Percentiles rank a stretch among this genome's conserved stretches.
phyloP scores from a whole-genome alignment of 2,888 invertebrate species.

The Tyria jacobaeae region DNA sequence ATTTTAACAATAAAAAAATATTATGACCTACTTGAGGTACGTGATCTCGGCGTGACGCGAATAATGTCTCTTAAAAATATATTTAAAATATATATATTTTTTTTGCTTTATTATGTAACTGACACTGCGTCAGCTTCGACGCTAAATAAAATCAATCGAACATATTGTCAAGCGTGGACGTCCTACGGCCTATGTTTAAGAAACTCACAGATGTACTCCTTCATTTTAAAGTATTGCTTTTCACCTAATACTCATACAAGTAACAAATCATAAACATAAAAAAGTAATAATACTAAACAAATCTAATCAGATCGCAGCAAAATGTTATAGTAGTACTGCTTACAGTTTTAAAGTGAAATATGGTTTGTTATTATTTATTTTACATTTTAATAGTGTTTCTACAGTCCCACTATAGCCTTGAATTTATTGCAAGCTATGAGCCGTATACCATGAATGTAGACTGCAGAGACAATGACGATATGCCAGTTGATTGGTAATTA shows the following conservation, averaged over 20 bases:
- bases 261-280: not conserved
- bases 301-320: not conserved
- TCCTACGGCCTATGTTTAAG: too few species aligned
- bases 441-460: conserved; percentile 60
- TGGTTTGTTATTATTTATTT: conserved; percentile 8
- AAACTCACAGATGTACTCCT: not conserved
- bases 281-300: not conserved
- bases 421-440: conserved; percentile 26
- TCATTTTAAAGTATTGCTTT: not conserved
- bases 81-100: too few species aligned
- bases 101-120: too few species aligned
- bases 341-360: conserved; percentile 2
- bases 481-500: conserved; percentile 71
- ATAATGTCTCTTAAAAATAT: too few species aligned
- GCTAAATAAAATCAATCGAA: too few species aligned
- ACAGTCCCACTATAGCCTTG: conserved; percentile 23
- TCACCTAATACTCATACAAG: not conserved
- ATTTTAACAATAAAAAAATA: too few species aligned
- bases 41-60: too few species aligned
- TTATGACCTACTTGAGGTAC: too few species aligned
- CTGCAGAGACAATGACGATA: conserved; percentile 64
- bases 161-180: too few species aligned
- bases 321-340: not conserved
- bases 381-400: conserved; percentile 31
- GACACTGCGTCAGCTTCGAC: too few species aligned